Evolutionary conservation across 2,797 vertebrate species (phyloP).

Genomic region (Spea hammondii): DNA sequence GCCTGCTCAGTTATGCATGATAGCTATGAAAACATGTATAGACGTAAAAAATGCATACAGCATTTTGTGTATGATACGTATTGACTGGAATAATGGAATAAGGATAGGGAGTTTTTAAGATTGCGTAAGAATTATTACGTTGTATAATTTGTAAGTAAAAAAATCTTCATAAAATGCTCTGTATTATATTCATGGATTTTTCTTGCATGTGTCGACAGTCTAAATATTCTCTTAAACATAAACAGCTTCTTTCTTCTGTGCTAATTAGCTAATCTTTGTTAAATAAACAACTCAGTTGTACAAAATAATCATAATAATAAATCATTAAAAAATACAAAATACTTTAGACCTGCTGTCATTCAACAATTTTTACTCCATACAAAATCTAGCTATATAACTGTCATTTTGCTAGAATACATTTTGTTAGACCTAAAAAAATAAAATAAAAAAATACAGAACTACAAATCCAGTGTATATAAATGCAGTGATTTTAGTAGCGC

Average conservation of each 20-base stretch:
- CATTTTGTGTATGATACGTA: constrained; percentile 74
- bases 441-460: constrained; percentile 63
- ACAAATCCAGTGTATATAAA: constrained; percentile 68
- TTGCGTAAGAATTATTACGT: constrained; percentile 77
- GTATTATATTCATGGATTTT: constrained; percentile 96
- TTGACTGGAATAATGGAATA: constrained; percentile 57
- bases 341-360: constrained; percentile 63
- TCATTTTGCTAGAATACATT: constrained; percentile 66
- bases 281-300: constrained; percentile 75
- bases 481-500: constrained; percentile 70
- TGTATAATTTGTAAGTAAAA: constrained; percentile 98
- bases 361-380: constrained; percentile 62
- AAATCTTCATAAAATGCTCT: constrained; percentile 89
- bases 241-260: constrained; percentile 58
- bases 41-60: constrained; percentile 68
- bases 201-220: constrained; percentile 95
- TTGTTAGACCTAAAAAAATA: constrained; percentile 65
- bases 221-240: constrained; percentile 74
- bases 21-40: constrained; percentile 73
- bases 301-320: constrained; percentile 74
- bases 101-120: constrained; percentile 64
- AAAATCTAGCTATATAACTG: constrained; percentile 57
- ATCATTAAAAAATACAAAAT: constrained; percentile 60
- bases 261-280: constrained; percentile 73
- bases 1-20: constrained; percentile 72